Evolutionary conservation across 2,888 invertebrate species (phyloP).

Genomic region (Cistogaster globosa): DNA sequence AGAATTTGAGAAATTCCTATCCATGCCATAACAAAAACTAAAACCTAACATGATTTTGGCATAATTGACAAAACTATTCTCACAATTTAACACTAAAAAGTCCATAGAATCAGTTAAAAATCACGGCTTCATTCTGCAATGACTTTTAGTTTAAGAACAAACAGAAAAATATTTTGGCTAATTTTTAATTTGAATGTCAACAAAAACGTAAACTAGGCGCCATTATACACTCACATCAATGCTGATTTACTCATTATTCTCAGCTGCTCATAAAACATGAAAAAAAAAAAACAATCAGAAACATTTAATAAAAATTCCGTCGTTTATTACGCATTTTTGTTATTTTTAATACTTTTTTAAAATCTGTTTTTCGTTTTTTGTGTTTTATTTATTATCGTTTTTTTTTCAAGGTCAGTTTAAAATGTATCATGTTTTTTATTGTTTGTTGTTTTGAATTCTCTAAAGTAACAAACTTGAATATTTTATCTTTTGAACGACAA

Average conservation of each 20-base stretch:
- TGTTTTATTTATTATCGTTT: slow-evolving; percentile 19
- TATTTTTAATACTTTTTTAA: slow-evolving; percentile 18
- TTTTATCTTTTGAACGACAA: not conserved
- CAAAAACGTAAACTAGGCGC: not conserved
- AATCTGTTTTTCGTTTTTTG: not conserved
- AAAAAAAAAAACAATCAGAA: slow-evolving; percentile 14
- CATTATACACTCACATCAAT: too few relatives aligned
- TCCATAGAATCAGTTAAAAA: too few relatives aligned
- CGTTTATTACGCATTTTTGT: slow-evolving; percentile 49
- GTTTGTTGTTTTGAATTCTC: slow-evolving; percentile 23
- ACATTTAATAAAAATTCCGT: slow-evolving; percentile 12
- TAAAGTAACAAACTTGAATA: slow-evolving; percentile 1
- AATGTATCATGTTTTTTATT: slow-evolving; percentile 34
- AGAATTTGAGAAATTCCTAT: too few relatives aligned
- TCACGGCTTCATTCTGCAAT: too few relatives aligned
- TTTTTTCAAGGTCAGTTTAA: slow-evolving; percentile 52
- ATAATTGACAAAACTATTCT: too few relatives aligned
- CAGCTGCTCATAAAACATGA: slow-evolving; percentile 5
- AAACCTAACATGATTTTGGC: too few relatives aligned
- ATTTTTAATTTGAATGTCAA: not conserved
- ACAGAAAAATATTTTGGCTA: not conserved
- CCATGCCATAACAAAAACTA: too few relatives aligned
- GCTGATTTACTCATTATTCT: not conserved
- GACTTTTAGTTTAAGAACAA: too few relatives aligned
- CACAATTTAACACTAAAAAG: too few relatives aligned